Conservation (phyloP, 2,888 invertebrate genomes). For the Phortica magna region DNA sequence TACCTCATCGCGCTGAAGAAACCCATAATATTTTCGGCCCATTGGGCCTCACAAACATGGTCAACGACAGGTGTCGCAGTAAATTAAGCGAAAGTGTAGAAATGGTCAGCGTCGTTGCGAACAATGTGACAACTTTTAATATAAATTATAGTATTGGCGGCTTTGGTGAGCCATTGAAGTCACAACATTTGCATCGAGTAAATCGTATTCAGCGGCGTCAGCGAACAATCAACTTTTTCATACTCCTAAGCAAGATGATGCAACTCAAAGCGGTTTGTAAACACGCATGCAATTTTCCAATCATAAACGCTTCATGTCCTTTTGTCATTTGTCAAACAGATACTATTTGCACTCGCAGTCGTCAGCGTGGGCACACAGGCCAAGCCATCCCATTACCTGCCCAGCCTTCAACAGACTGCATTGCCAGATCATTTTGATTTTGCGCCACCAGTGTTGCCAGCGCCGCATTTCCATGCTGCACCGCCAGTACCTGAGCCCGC, state of each 20-base stretch:
- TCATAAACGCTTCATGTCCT: not conserved
- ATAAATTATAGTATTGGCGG: conserved; percentile 64
- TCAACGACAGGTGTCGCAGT: conserved; percentile 19
- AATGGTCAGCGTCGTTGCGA: conserved; percentile 44
- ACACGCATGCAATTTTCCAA: not conserved
- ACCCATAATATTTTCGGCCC: no score
- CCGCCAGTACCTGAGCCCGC: conserved; percentile 32
- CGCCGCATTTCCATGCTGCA: conserved; percentile 48
- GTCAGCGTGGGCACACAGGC: conserved; percentile 55
- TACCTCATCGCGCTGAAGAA: conserved; percentile 52
- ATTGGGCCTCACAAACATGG: not conserved
- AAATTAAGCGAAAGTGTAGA: conserved; percentile 59
- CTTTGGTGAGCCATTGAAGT: conserved; percentile 60
- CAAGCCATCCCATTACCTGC: conserved; percentile 67
- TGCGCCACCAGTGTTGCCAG: conserved; percentile 56
- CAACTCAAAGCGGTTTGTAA: conserved; percentile 62
- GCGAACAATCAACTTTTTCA: not conserved
- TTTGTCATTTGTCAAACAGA: conserved; percentile 16
- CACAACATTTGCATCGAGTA: not conserved
- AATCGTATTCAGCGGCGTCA: not conserved
- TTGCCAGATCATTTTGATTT: conserved; percentile 62
- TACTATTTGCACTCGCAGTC: conserved; percentile 47
- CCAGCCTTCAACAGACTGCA: conserved; percentile 54
- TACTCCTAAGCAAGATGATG: conserved; percentile 60
- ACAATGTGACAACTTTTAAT: conserved; percentile 51